Base-by-base conservation (phyloP, 2,113 vertebrate genomes). In the Pipra filicauda region DNA sequence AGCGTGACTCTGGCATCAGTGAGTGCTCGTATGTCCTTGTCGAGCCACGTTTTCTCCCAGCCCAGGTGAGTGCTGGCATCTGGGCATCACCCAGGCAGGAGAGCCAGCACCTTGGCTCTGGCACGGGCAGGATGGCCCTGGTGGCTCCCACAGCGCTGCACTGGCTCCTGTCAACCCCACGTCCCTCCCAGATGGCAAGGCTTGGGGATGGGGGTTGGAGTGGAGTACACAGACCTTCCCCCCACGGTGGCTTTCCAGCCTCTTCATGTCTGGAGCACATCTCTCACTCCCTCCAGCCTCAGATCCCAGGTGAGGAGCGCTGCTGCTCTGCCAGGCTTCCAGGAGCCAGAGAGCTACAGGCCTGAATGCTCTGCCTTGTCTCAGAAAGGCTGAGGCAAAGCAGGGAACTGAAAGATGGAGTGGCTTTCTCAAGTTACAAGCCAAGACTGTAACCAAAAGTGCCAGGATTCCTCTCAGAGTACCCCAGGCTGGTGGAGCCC, bases 181-280 rank as follows among this genome's bases (percentile, higher is more conserved):
- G 26, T 30, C 57, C 46, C 9, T 55, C 28, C 23, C 76, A 72
- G 58, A n/a, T 37, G 69, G 28, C 51, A 66, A 48, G 52, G 24
- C 21, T 37, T 78, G 28, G n/a, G 18, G 16, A 19, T 55, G 35
- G 37, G 19, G 16, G 20, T 61, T 76, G 82, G 51, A 72, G 52
- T 16, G 31, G 58, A 31, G 41, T 11, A 41, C 8, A 24, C 70
- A 66, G 28, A 52, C 19, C 31, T 77, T 35, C 31, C 4, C 24
- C 16, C 24, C 31, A 33, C 13, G 12, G 37, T 52, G 55, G 22
- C 5, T 46, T 19, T 52, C 15, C 55, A 52, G 4, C 33, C 26
- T 23, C 11, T 35, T 11, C 13, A 13, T 1, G 0, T 44, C 41
- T 51, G 59, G 33, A 57, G 26, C 1, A 2, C 23, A 27, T 55